Base-by-base conservation (phyloP, 2,888 invertebrate species). In the Lasius fuliginosus region DNA sequence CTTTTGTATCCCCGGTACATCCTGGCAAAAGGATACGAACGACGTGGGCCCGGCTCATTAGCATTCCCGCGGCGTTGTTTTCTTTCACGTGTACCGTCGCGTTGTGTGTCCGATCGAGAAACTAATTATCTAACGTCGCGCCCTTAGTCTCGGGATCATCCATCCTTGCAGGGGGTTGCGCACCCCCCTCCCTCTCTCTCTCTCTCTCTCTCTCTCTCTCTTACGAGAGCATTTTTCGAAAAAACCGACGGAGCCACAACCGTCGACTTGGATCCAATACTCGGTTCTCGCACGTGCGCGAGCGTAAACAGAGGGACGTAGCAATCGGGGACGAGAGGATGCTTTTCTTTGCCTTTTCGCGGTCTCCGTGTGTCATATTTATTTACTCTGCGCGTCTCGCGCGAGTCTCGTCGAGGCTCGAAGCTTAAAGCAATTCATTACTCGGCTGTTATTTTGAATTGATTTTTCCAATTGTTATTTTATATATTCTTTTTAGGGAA, bases 111-210 rank as follows among this genome's bases (percentile, higher is more conserved):
- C 92, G 91, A 93, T 94, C 92, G 90, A 91, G 92, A 92, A 93
- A 94, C 93, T 94, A 94, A 94, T 94, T 94, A 93, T 92, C 93
- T 92, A 89, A 89, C 91, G 92, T 90, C 92, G 79, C 84, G 68
- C 87, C 90, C 86, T 88, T 82, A 81, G 73, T 81, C 87, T 76
- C 76, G 58, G 73, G 85, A 85, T 87, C 90, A 89, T 92, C 89
- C 87, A 91, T 92, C 85, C 87, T 88, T 82, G 82, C 83, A 5
- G 86, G 73, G 46, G 73, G 46, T 71, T 42, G 33, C 46, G 58
- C 30, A 42, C 8, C 58, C 23, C 23, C 23, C 23, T 23, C 23
- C 23, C 23, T 0, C n/a, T n/a, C n/a, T n/a, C n/a, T n/a, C 27
- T 27, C 30, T 58, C 40, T 68, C 56, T 46, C 36, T 68, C 53